Conservation (phyloP, 1,140 invertebrate genomes). For the Atta colombica region DNA sequence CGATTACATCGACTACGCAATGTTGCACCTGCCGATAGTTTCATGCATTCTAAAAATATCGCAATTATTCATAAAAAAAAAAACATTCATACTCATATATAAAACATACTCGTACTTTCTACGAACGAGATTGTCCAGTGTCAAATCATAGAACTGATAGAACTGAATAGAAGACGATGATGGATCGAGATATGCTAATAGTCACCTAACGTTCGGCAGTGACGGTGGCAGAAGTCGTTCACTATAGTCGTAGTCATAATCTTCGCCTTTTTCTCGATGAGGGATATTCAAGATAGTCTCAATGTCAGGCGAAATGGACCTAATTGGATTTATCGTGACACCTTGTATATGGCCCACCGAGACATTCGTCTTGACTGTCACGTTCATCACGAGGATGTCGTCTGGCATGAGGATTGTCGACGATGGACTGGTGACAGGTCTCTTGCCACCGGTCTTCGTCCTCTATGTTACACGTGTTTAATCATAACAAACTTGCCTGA, state of each 20-base stretch:
- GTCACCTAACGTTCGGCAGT: conserved; percentile 90
- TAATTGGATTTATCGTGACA: conserved; percentile 81
- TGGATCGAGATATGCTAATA: conserved; percentile 42
- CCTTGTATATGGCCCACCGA: conserved; percentile 81
- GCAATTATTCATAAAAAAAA: conserved; percentile 43
- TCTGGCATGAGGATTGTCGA: conserved; percentile 80
- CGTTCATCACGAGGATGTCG: conserved; percentile 83
- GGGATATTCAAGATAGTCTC: conserved; percentile 85
- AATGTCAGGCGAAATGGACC: conserved; percentile 82
- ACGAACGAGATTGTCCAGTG: neutral
- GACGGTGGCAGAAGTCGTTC: conserved; percentile 90
- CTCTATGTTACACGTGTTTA: conserved; percentile 30
- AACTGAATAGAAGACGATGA: conserved; percentile 15
- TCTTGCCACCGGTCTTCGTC: conserved; percentile 64
- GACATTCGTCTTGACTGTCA: conserved; percentile 84
- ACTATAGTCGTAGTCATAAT: conserved; percentile 89
- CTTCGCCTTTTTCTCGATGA: conserved; percentile 81
- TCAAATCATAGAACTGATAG: neutral
- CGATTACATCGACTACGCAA: conserved; percentile 41
- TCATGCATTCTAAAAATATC: conserved; percentile 30
- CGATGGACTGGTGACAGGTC: conserved; percentile 72
- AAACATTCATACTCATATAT: neutral
- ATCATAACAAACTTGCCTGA: conserved; percentile 51
- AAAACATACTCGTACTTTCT: neutral
- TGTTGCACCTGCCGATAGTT: conserved; percentile 33